Base-by-base conservation (phyloP, 2,888 invertebrate species). In the Aproaerema taeniolella region DNA sequence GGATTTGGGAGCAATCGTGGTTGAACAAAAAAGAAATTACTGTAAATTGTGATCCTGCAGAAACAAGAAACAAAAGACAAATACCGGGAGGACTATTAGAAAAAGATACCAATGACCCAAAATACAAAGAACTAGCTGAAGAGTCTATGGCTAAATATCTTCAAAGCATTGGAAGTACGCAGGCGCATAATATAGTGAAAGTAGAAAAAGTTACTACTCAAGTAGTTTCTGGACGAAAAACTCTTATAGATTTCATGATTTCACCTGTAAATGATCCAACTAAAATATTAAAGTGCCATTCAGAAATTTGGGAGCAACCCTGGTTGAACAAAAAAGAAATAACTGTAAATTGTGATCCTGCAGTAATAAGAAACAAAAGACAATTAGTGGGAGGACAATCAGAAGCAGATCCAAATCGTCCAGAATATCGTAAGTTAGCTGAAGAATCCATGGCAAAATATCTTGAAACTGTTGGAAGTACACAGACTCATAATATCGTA, bases 171-270 rank as follows among this genome's bases (percentile, higher is more conserved):
- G 50, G 48, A 3, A 45, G 34, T 13, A 30, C 42, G 7, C 47
- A 54, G 34, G 44, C 50, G 35, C 54, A 57, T 37, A 43, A 45
- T 36, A 43, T 87, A 1, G 52, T 69, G 0, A 56, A 73, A 30
- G 53, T 89, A 12, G 49, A 68, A 5, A 60, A 67, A 5, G 87
- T 76, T 1, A 61, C 68, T 0, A 41, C 39, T 7, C 87, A 89
- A 64, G 61, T 86, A 1, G 89, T 89, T 1, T 50, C 87, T 30
- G 90, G 89, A 11, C 40, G 47, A 2, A 43, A 79, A 31, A 88
- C 87, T 12, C 87, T 69, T 54, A 83, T 92, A 13, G 75, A 82
- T 50, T 87, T 88, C 12, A 79, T 82, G 50, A 61, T 91, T 1
- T 83, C 87, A 8, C 72, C 80, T 4, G 83, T 87, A 2, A 70